Evolutionary conservation across 2,113 vertebrate genomes (phyloP).

Genomic region (Mola mola): DNA sequence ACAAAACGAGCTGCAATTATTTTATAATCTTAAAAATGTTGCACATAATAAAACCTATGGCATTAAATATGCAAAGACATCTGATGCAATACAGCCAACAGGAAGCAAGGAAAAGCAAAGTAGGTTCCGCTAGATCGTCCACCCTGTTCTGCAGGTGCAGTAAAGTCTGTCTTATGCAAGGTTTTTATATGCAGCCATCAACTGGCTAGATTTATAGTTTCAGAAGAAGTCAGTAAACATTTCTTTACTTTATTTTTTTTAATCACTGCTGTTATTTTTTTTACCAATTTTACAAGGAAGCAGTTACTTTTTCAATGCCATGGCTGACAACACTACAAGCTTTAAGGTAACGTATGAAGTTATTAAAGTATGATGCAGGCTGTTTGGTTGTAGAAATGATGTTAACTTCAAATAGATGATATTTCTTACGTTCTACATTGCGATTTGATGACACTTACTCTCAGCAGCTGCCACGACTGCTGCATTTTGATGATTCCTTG

Average conservation of each 20-base stretch:
- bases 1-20: too few relatives aligned
- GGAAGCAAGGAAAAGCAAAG: not conserved
- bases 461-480: constrained; percentile 52
- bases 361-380: too few relatives aligned
- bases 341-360: not conserved
- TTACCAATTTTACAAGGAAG: not conserved
- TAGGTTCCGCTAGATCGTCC: not conserved
- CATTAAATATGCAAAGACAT: too few relatives aligned
- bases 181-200: not conserved
- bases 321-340: not conserved
- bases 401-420: too few relatives aligned
- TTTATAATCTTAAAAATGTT: too few relatives aligned
- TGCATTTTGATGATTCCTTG: constrained; percentile 71
- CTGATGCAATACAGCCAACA: too few relatives aligned
- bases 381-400: too few relatives aligned
- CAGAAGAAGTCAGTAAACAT: not conserved
- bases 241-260: not conserved
- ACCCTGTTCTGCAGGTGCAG: not conserved
- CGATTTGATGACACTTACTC: constrained; percentile 66
- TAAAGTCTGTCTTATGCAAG: not conserved
- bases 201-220: not conserved
- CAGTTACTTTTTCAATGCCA: not conserved
- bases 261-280: not conserved
- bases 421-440: too few relatives aligned
- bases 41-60: too few relatives aligned